Conservation (phyloP, 2,797 vertebrate species). For the Gobionotothen gibberifrons region DNA sequence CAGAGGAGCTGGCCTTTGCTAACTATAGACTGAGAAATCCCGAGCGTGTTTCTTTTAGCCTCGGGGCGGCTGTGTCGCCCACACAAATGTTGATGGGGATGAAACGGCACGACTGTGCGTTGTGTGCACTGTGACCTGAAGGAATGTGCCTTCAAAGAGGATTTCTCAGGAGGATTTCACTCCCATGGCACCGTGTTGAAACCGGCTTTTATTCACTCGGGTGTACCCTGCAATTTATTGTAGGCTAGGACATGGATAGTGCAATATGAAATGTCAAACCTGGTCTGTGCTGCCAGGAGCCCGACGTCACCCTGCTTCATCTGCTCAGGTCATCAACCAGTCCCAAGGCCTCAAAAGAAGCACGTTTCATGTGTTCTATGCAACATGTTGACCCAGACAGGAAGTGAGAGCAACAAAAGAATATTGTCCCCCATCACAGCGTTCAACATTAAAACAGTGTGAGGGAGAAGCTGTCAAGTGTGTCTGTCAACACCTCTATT, state of each 20-base stretch:
- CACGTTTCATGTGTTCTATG: slow-evolving; percentile 7
- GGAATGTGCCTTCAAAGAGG: slow-evolving; percentile 78
- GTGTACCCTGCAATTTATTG: slow-evolving; percentile 24
- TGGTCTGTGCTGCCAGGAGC: neutral
- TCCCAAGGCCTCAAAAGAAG: slow-evolving; percentile 12
- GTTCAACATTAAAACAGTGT: slow-evolving; percentile 77
- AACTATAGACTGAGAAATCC: slow-evolving; percentile 77
- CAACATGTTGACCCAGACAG: slow-evolving; percentile 8
- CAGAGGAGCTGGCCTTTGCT: slow-evolving; percentile 69
- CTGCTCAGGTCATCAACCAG: slow-evolving; percentile 4
- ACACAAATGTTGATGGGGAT: slow-evolving; percentile 82
- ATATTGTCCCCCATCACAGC: slow-evolving; percentile 30
- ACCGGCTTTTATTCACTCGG: slow-evolving; percentile 41
- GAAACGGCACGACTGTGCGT: slow-evolving; percentile 69
- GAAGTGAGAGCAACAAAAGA: slow-evolving; percentile 23
- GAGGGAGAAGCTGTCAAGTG: slow-evolving; percentile 81
- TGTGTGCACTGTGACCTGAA: slow-evolving; percentile 76
- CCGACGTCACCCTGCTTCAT: neutral
- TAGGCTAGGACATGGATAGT: slow-evolving; percentile 7
- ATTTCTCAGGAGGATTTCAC: slow-evolving; percentile 59
- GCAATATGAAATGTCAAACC: slow-evolving; percentile 21
- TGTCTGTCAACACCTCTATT: slow-evolving; percentile 85
- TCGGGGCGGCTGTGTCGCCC: slow-evolving; percentile 65
- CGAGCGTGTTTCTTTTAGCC: slow-evolving; percentile 69
- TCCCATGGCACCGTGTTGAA: slow-evolving; percentile 44